These are phyloP conservation scores for Edolisoma coerulescens DNA, from an alignment of 2,113 vertebrate genomes.

Conservation along the genomic window DNA sequence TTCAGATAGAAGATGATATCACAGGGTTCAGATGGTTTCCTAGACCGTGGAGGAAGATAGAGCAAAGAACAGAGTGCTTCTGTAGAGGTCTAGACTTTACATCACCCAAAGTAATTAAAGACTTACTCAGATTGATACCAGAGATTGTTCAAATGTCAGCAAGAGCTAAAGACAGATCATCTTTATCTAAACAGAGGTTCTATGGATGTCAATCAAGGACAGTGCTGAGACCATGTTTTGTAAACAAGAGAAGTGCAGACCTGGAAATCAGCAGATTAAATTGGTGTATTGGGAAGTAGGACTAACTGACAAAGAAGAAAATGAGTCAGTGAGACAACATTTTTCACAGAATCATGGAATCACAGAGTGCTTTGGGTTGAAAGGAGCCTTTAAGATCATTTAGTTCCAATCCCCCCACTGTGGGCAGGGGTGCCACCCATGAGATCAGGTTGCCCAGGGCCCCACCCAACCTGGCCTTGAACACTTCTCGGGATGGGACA, in stretches of 20 bases:
- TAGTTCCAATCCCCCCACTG: neutral
- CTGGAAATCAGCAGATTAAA: neutral
- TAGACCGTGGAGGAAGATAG: neutral
- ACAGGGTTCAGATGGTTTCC: neutral
- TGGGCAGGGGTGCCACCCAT: neutral
- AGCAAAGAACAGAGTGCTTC: neutral
- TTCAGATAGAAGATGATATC: neutral
- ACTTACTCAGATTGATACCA: neutral
- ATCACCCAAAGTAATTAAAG: neutral
- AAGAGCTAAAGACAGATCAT: neutral
- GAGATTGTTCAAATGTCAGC: neutral
- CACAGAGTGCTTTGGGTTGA: neutral
- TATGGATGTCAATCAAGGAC: neutral
- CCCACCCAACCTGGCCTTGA: neutral
- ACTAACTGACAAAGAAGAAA: neutral
- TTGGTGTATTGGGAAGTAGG: neutral
- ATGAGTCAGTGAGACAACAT: neutral
- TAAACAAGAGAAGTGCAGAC: neutral
- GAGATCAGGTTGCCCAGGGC: neutral
- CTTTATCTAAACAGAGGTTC: neutral
- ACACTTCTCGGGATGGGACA: neutral
- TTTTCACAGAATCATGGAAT: neutral
- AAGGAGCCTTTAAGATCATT: neutral
- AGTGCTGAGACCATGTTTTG: neutral
- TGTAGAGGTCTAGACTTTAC: neutral